These are phyloP conservation scores for Agonopterix alstromeriana DNA, from an alignment of 2,888 invertebrate genomes.

Conservation along the genomic window DNA sequence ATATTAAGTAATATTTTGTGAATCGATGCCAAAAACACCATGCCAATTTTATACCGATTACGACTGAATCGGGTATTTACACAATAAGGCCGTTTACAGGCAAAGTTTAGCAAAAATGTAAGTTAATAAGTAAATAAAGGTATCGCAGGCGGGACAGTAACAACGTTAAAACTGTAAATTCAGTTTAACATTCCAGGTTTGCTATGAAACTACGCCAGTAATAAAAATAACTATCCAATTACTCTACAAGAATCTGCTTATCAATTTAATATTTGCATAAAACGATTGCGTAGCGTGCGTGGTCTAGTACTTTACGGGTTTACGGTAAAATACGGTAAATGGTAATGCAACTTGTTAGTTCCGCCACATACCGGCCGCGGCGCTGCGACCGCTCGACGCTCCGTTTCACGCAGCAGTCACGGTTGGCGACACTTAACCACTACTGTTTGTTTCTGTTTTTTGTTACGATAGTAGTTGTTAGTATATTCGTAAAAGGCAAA, in stretches of 20 bases:
- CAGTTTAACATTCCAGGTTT: no score
- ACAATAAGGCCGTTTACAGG: no score
- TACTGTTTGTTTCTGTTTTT: conserved; percentile 31
- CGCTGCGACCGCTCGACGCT: conserved; percentile 22
- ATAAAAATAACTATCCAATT: neutral
- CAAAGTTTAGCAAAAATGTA: no score
- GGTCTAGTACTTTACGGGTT: conserved; percentile 33
- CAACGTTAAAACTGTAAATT: no score
- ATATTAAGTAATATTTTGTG: no score
- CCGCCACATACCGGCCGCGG: conserved; percentile 51
- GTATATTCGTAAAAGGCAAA: neutral
- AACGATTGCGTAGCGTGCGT: conserved; percentile 28
- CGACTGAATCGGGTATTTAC: no score
- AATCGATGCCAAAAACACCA: no score
- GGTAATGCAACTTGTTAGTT: conserved; percentile 60
- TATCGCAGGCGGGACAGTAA: no score
- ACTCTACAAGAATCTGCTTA: conserved; percentile 24
- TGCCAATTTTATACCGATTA: no score
- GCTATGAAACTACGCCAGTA: no score
- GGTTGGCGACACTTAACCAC: conserved; percentile 33
- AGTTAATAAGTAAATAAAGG: no score
- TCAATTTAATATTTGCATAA: conserved; percentile 2
- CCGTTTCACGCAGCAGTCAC: conserved; percentile 38
- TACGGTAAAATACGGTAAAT: conserved; percentile 58
- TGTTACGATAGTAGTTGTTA: conserved; percentile 2